phyloP scores from a whole-genome alignment of 2,113 vertebrate species.

The Daphoenositta chrysoptera region DNA sequence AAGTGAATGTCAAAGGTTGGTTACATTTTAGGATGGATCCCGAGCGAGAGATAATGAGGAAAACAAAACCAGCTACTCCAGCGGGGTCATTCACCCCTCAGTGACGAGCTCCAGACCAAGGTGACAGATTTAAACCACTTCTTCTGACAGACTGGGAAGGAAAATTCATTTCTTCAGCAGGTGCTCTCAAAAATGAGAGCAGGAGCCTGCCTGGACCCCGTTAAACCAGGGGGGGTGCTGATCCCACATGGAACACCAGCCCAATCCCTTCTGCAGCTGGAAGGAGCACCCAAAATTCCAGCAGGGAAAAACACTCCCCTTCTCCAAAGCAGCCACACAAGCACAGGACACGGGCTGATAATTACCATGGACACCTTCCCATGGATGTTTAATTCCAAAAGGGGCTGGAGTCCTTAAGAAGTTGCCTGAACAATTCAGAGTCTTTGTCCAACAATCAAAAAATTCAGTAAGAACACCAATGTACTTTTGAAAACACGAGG shows the following conservation, averaged over 20 bases:
- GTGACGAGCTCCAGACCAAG: not conserved
- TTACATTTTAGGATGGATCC: not conserved
- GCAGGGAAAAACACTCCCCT: not conserved
- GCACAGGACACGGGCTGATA: not conserved
- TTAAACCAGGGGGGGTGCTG: fast-evolving
- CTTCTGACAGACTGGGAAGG: fast-evolving
- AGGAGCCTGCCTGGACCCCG: not conserved
- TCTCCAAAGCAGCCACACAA: not conserved
- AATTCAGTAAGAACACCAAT: fast-evolving
- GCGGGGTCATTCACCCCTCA: not conserved
- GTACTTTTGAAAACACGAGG: fast-evolving
- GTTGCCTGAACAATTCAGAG: not conserved
- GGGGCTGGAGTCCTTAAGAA: not conserved
- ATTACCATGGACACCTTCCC: not conserved
- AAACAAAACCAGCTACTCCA: not conserved
- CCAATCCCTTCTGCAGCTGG: not conserved
- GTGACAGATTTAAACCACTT: not conserved
- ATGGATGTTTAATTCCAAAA: not conserved
- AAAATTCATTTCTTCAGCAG: not conserved
- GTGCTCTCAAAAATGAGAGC: not conserved
- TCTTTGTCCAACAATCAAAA: not conserved
- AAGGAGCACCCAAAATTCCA: not conserved
- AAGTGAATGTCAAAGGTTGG: not conserved
- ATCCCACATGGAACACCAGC: fast-evolving
- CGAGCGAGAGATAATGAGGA: not conserved